Evolutionary conservation across 2,113 vertebrate genomes (phyloP).

Genomic region (Saccopteryx leptura): DNA sequence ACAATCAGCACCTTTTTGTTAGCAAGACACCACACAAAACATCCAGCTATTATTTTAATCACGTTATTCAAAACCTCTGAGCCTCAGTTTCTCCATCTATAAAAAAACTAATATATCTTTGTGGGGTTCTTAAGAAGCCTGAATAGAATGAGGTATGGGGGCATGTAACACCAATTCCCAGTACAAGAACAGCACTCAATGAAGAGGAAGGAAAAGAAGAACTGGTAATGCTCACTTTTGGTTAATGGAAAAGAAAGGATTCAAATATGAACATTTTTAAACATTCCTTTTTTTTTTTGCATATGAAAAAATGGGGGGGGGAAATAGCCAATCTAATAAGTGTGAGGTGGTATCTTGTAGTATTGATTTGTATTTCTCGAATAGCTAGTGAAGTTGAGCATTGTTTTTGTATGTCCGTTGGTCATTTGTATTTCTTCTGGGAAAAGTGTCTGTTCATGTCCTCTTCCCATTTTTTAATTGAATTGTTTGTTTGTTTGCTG

Average conservation of each 20-base stretch:
- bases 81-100: not conserved
- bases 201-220: not conserved
- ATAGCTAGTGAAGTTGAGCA: too few relatives aligned
- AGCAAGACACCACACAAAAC: not conserved
- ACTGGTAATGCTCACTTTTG: not conserved
- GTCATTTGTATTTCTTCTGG: too few relatives aligned
- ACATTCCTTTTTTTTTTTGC: not conserved
- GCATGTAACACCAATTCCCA: not conserved
- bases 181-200: not conserved
- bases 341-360: too few relatives aligned
- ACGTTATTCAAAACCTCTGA: not conserved
- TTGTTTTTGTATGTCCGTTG: too few relatives aligned
- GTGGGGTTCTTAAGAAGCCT: not conserved
- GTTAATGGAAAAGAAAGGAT: not conserved
- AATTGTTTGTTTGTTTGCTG: too few relatives aligned
- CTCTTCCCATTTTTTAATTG: too few relatives aligned
- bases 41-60: not conserved
- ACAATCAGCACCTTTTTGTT: not conserved
- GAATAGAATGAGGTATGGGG: not conserved
- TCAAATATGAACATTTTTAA: not conserved
- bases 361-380: too few relatives aligned
- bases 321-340: too few relatives aligned
- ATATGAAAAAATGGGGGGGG: too few relatives aligned
- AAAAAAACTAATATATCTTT: conserved; percentile 1
- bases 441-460: too few relatives aligned